phyloP scores from a whole-genome alignment of 2,888 invertebrate species.

The Sinhomidia bicolor region DNA sequence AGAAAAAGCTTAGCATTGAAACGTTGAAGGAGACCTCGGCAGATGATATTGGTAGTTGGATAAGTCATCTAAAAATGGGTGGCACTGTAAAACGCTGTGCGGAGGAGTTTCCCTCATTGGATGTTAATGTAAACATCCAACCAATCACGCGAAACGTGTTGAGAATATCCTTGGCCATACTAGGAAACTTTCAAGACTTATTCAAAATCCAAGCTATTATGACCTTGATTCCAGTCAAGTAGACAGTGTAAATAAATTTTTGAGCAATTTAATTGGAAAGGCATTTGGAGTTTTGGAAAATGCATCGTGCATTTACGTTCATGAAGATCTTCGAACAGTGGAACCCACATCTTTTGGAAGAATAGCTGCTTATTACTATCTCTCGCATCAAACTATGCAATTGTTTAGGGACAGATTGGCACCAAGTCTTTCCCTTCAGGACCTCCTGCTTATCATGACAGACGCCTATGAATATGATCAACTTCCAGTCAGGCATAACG shows the following conservation, averaged over 20 bases:
- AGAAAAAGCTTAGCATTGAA: slow-evolving; percentile 87
- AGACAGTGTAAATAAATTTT: slow-evolving; percentile 87
- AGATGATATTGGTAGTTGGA: slow-evolving; percentile 89
- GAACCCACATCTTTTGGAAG: slow-evolving; percentile 91
- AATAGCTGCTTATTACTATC: slow-evolving; percentile 98
- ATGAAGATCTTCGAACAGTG: slow-evolving; percentile 86
- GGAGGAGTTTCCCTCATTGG: slow-evolving; percentile 91
- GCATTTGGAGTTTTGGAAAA: slow-evolving; percentile 88
- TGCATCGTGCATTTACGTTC: slow-evolving; percentile 91
- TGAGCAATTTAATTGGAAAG: slow-evolving; percentile 91
- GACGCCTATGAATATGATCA: slow-evolving; percentile 94
- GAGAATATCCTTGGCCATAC: slow-evolving; percentile 90
- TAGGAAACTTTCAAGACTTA: slow-evolving; percentile 88
- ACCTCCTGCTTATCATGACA: slow-evolving; percentile 90
- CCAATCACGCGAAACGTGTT: slow-evolving; percentile 97
- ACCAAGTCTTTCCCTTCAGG: slow-evolving; percentile 86
- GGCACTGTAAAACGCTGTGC: slow-evolving; percentile 91
- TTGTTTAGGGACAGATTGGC: slow-evolving; percentile 89
- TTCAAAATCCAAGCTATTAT: slow-evolving; percentile 96
- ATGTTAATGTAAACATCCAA: slow-evolving; percentile 92
- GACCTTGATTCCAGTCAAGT: slow-evolving; percentile 89
- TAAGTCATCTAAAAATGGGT: slow-evolving; percentile 87
- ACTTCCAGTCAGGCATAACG: slow-evolving; percentile 98
- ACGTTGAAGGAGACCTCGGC: slow-evolving; percentile 92
- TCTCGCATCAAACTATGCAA: slow-evolving; percentile 94